A percentile compares a stretch with the other conserved stretches of the same genome.
Conservation (phyloP, 1,140 invertebrate species). For the Drusus annulatus region DNA sequence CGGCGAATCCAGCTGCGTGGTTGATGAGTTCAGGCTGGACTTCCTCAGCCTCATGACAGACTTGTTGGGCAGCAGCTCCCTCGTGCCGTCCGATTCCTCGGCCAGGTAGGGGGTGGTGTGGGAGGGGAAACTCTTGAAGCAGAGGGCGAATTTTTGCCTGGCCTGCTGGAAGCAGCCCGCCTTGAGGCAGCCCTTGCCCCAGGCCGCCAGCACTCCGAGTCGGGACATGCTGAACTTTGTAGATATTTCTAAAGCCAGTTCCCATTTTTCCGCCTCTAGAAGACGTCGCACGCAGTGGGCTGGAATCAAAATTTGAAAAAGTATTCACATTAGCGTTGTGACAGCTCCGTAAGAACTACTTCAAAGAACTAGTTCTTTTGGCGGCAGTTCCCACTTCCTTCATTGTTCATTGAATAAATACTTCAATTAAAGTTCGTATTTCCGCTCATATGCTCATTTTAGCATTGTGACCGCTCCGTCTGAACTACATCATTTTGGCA, state of each 20-base stretch:
- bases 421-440: too few species aligned
- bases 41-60: constrained; percentile 62
- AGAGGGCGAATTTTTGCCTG: constrained; percentile 77
- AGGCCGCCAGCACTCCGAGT: constrained; percentile 85
- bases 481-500: too few species aligned
- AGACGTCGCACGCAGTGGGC: constrained; percentile 71
- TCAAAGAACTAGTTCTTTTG: too few species aligned
- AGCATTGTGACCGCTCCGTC: too few species aligned
- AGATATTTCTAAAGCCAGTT: constrained; percentile 87
- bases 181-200: constrained; percentile 88
- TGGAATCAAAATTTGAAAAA: constrained; percentile 43
- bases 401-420: too few species aligned
- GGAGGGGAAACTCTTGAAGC: constrained; percentile 68
- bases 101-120: not conserved
- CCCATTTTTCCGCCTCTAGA: constrained; percentile 87
- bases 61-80: not conserved
- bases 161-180: constrained; percentile 84
- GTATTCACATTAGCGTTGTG: not conserved
- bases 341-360: too few species aligned
- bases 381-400: too few species aligned
- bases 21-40: constrained; percentile 60
- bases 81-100: not conserved
- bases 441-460: too few species aligned
- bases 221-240: constrained; percentile 87
- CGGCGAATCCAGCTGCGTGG: constrained; percentile 41